Evolutionary conservation across 2,797 vertebrate species (phyloP).

Genomic region (Cryptoblepharus egeriae): DNA sequence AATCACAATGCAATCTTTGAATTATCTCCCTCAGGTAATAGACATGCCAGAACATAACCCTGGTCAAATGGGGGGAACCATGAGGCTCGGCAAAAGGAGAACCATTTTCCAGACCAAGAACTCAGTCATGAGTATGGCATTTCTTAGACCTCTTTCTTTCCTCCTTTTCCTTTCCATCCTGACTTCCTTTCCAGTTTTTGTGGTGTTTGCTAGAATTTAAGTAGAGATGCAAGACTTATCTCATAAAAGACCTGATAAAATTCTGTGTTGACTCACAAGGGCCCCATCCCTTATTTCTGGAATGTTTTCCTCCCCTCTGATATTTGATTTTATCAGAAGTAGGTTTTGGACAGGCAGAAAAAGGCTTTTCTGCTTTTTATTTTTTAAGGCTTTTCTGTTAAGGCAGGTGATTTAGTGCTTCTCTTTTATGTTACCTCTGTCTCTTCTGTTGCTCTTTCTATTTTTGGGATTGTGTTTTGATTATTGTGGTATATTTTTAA

Average conservation of each 20-base stretch:
- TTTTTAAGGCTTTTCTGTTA: too few relatives aligned
- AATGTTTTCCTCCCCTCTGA: too few relatives aligned
- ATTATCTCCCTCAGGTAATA: constrained; percentile 83
- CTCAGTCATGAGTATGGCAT: constrained; percentile 85
- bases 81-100: constrained; percentile 92
- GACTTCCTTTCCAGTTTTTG: neutral
- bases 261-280: neutral
- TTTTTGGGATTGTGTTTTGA: too few relatives aligned
- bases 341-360: neutral
- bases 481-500: too few relatives aligned
- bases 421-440: too few relatives aligned
- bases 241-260: neutral
- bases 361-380: neutral
- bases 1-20: neutral
- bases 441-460: too few relatives aligned
- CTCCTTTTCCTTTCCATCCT: neutral
- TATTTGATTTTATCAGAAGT: too few relatives aligned
- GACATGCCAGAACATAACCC: constrained; percentile 98
- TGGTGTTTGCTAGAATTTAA: rapidly evolving
- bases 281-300: neutral
- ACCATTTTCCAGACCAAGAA: constrained; percentile 89
- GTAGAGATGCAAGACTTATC: neutral
- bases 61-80: constrained; percentile 94
- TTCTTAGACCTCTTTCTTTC: neutral
- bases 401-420: too few relatives aligned